Conservation (phyloP, 2,113 vertebrate species). For the Mastomys natalensis region DNA sequence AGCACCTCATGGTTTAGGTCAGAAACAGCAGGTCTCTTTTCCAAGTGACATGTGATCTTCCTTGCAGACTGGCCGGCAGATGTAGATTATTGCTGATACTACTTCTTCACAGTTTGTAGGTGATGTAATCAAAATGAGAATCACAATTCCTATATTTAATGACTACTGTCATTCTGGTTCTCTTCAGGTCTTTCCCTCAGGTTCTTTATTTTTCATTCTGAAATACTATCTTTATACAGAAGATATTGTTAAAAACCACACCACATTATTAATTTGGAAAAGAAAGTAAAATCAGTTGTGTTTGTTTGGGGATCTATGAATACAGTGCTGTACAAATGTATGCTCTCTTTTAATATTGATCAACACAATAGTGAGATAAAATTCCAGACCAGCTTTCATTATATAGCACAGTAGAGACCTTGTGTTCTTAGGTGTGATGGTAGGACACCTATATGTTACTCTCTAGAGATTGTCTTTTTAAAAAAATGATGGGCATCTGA, state of each 20-base stretch:
- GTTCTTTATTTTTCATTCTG: neutral
- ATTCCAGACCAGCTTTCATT: neutral
- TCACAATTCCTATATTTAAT: neutral
- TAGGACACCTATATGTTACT: neutral
- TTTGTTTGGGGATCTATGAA: neutral
- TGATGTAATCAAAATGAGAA: neutral
- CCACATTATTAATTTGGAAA: neutral
- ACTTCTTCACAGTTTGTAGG: neutral
- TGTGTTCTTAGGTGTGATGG: neutral
- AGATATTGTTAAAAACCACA: neutral
- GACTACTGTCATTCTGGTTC: neutral
- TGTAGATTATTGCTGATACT: neutral
- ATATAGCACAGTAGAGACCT: neutral
- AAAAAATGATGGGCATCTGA: neutral
- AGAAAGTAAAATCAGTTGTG: neutral
- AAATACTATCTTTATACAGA: neutral
- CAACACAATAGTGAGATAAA: neutral
- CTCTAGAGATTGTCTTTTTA: neutral
- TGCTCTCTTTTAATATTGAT: conserved; percentile 21
- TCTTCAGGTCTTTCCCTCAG: neutral
- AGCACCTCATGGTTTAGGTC: neutral
- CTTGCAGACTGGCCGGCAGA: neutral
- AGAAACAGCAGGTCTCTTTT: neutral
- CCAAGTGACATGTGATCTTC: rapidly evolving
- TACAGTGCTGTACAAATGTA: neutral